Evolutionary conservation across 64 coral and sea anemone species (phyloP).

Genomic region (Porites lutea): DNA sequence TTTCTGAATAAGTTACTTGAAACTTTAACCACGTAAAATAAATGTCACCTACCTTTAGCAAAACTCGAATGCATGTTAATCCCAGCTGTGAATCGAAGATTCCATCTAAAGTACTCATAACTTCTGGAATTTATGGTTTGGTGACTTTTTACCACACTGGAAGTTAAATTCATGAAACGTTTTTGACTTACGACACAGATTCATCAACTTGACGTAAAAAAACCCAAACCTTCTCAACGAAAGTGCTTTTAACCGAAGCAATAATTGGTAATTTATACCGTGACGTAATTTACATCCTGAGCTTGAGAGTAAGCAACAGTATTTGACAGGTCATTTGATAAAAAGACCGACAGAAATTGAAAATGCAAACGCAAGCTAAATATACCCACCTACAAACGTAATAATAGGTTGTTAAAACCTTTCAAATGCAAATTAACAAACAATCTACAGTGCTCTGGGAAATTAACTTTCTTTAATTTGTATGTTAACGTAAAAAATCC

Average conservation of each 20-base stretch:
- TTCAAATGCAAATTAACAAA: constrained; percentile 41
- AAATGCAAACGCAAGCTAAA: neutral
- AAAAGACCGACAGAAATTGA: constrained; percentile 33
- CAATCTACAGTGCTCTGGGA: neutral
- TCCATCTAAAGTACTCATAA: neutral
- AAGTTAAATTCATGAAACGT: no score
- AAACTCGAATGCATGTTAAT: neutral
- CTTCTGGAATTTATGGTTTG: neutral
- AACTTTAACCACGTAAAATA: neutral
- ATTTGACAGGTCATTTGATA: constrained; percentile 5
- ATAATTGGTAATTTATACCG: neutral
- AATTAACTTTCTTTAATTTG: neutral
- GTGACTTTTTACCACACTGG: no score
- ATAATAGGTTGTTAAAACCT: neutral
- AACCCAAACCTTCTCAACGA: neutral
- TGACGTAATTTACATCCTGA: neutral
- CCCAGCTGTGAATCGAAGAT: neutral
- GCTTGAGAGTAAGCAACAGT: neutral
- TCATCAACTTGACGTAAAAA: no score
- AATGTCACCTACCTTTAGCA: constrained; percentile 26
- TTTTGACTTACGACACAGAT: no score
- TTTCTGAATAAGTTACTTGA: neutral
- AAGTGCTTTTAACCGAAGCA: neutral
- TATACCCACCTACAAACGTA: constrained; percentile 4
- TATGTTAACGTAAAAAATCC: no score